Percentiles rank a stretch among this genome's conserved stretches.
Evolutionary conservation across 1,140 invertebrate species (phyloP).

Genomic region (Cotesia glomerata): DNA sequence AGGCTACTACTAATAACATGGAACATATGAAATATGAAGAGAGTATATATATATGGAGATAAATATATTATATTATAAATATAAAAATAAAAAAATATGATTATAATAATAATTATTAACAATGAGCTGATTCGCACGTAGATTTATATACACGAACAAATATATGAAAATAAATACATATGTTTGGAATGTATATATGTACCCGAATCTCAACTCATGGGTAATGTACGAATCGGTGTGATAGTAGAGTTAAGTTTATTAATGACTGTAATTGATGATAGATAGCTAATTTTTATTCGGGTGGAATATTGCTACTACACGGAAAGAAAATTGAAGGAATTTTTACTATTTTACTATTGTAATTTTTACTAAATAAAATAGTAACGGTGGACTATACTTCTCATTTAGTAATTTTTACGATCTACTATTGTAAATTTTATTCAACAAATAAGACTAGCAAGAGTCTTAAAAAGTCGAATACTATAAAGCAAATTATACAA

Average conservation of each 20-base stretch:
- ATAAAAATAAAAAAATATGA: background rate
- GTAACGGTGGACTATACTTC: too few species aligned
- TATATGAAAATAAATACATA: constrained; percentile 26
- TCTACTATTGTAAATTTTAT: too few species aligned
- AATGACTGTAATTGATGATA: constrained; percentile 10
- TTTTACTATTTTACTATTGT: too few species aligned
- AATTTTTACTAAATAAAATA: too few species aligned
- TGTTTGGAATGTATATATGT: constrained; percentile 18
- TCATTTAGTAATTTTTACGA: too few species aligned
- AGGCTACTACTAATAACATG: background rate
- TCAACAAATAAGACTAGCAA: too few species aligned
- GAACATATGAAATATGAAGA: background rate
- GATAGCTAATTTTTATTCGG: constrained; percentile 4
- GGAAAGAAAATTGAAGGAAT: too few species aligned
- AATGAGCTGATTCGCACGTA: background rate
- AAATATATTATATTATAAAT: constrained; percentile 2
- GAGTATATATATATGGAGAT: background rate
- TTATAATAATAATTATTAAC: too few species aligned
- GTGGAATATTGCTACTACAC: background rate
- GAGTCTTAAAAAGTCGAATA: too few species aligned
- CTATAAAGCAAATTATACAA: too few species aligned
- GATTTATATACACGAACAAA: background rate
- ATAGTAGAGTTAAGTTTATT: constrained; percentile 58
- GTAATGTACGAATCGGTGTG: constrained; percentile 63
- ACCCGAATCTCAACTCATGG: constrained; percentile 35